A percentile compares a stretch with the other conserved stretches of the same genome.
Evolutionary conservation across 2,797 vertebrate genomes (phyloP).

Genomic region (Arnoldichthys spilopterus): DNA sequence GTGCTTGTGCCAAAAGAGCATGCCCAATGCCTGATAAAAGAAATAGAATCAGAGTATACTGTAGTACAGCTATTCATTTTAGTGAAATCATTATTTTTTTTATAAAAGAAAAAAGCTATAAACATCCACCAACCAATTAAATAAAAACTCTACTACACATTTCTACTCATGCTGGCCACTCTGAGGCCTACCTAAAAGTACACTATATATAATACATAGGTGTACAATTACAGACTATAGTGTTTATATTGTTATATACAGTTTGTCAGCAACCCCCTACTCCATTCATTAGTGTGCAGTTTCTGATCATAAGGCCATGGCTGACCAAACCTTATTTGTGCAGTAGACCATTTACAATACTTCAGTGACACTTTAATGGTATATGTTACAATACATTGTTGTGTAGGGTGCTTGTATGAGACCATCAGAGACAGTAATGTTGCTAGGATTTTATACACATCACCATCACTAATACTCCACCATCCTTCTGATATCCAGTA

Average conservation of each 20-base stretch:
- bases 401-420: neutral
- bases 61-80: neutral
- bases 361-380: neutral
- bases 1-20: slow-evolving; percentile 99
- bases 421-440: neutral
- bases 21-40: slow-evolving; percentile 87
- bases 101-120: neutral
- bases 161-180: neutral
- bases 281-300: neutral
- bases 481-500: neutral
- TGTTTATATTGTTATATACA: neutral
- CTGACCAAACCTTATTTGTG: neutral
- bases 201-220: neutral
- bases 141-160: too few relatives aligned
- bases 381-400: neutral
- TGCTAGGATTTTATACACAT: too few relatives aligned
- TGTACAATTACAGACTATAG: neutral
- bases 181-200: neutral
- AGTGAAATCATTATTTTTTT: neutral
- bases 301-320: neutral
- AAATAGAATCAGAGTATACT: neutral
- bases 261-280: neutral
- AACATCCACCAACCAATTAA: neutral
- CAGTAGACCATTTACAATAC: neutral
- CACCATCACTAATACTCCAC: neutral